A percentile compares a stretch with the other conserved stretches of the same genome.
These are phyloP conservation scores for Hydrocynus forskahlii DNA, from an alignment of 2,797 vertebrate species.

Conservation along the genomic window DNA sequence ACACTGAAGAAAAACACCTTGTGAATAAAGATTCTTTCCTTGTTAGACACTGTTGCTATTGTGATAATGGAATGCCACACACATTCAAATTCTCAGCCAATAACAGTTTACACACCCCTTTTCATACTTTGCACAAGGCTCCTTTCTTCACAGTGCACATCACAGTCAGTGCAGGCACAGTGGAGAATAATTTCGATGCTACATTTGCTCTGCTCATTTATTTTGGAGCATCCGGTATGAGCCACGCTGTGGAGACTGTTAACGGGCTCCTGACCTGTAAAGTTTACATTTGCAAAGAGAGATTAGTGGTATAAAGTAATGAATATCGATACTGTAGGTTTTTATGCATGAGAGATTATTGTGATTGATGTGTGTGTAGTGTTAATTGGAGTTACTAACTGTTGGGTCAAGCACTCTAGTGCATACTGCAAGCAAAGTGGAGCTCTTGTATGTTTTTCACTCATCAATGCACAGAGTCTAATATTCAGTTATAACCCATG, in stretches of 20 bases:
- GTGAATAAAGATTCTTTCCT: slow-evolving; percentile 20
- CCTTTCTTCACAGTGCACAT: slow-evolving; percentile 36
- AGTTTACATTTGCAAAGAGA: neutral
- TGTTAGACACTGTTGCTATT: slow-evolving; percentile 65
- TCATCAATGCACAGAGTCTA: slow-evolving; percentile 17
- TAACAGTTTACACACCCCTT: slow-evolving; percentile 7
- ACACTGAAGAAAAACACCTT: neutral
- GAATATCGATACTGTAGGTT: neutral
- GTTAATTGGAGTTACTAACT: slow-evolving; percentile 26
- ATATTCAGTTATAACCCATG: slow-evolving; percentile 40
- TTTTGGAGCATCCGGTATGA: neutral
- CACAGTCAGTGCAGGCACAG: neutral
- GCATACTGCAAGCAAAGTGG: neutral
- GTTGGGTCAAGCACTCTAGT: neutral
- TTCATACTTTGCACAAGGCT: slow-evolving; percentile 30
- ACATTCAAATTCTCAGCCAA: slow-evolving; percentile 5
- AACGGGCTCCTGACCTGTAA: neutral
- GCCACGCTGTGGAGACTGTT: neutral
- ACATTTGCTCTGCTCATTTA: slow-evolving; percentile 21
- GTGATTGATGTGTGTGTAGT: slow-evolving; percentile 23
- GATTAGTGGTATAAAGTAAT: neutral
- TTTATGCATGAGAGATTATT: neutral
- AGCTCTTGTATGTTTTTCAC: slow-evolving; percentile 17
- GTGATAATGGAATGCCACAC: slow-evolving; percentile 63
- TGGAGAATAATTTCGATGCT: slow-evolving; percentile 8